phyloP scores from a whole-genome alignment of 2,797 vertebrate genomes.

The Pyrocephalus nanus region DNA sequence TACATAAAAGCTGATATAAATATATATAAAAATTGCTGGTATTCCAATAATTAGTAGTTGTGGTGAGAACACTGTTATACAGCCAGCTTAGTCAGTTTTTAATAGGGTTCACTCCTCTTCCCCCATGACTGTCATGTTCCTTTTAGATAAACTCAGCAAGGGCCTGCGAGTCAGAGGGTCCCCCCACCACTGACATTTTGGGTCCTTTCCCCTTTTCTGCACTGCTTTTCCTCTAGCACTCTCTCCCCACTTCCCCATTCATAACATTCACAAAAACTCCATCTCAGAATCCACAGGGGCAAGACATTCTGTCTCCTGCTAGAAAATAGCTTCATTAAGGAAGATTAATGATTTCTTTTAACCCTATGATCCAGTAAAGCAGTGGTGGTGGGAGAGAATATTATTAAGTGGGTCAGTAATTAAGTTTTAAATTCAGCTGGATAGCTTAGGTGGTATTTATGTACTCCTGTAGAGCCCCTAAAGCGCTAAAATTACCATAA shows the following conservation, averaged over 20 bases:
- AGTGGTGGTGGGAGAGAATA: background rate
- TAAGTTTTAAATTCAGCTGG: constrained; percentile 58
- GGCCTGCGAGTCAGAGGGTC: background rate
- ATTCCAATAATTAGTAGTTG: background rate
- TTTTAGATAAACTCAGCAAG: constrained; percentile 14
- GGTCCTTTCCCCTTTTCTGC: background rate
- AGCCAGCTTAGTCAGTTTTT: background rate
- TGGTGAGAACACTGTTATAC: background rate
- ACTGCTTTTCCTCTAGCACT: background rate
- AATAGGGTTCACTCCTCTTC: background rate
- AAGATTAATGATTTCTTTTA: constrained; percentile 68
- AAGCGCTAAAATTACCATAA: constrained; percentile 57
- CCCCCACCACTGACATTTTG: background rate
- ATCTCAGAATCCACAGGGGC: constrained; percentile 39
- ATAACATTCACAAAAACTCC: constrained; percentile 32
- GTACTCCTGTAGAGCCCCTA: constrained; percentile 24
- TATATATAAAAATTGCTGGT: background rate
- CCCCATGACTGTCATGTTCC: background rate
- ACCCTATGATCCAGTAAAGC: constrained; percentile 27
- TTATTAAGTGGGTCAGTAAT: constrained; percentile 53
- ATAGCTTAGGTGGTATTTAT: constrained; percentile 35
- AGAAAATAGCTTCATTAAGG: constrained; percentile 64
- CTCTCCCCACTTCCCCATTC: background rate
- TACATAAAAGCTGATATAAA: background rate
- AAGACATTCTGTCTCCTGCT: constrained; percentile 57